Percentiles rank a stretch among this genome's conserved stretches.
Evolutionary conservation across 2,797 vertebrate genomes (phyloP).

Genomic region (Sebastes nivosus): DNA sequence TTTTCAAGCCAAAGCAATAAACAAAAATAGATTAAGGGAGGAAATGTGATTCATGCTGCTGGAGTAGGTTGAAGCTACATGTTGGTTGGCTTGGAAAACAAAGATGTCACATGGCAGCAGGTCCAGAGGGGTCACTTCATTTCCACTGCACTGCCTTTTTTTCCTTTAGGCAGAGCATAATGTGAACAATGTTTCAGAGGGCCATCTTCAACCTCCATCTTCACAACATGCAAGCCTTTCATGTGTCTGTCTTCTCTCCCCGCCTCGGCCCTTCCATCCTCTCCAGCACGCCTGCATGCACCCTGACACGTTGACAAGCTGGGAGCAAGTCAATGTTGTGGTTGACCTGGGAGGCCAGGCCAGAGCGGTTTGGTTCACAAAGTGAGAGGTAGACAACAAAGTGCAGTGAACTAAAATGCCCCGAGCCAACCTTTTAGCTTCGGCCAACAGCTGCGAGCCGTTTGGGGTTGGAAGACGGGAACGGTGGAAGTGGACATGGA

Average conservation of each 20-base stretch:
- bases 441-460: conserved; percentile 63
- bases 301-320: conserved; percentile 77
- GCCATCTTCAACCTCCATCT: conserved; percentile 62
- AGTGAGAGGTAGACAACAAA: conserved; percentile 68
- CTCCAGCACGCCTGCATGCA: conserved; percentile 69
- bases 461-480: conserved; percentile 30
- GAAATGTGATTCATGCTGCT: neutral
- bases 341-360: conserved; percentile 71
- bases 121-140: conserved; percentile 62
- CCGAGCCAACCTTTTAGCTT: conserved; percentile 53
- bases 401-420: conserved; percentile 63
- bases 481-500: conserved; percentile 36
- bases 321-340: conserved; percentile 66
- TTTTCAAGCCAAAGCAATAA: conserved; percentile 1
- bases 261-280: conserved; percentile 46
- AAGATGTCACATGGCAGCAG: conserved; percentile 71
- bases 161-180: conserved; percentile 58
- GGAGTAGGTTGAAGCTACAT: conserved; percentile 13
- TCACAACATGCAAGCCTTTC: conserved; percentile 68
- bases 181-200: conserved; percentile 62
- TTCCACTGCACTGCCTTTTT: conserved; percentile 64
- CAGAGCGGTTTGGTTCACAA: conserved; percentile 63
- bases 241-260: conserved; percentile 50
- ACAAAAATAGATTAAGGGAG: neutral
- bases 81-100: conserved; percentile 50